Conservation (phyloP, 2,797 vertebrate species). For the Ateles fusciceps region DNA sequence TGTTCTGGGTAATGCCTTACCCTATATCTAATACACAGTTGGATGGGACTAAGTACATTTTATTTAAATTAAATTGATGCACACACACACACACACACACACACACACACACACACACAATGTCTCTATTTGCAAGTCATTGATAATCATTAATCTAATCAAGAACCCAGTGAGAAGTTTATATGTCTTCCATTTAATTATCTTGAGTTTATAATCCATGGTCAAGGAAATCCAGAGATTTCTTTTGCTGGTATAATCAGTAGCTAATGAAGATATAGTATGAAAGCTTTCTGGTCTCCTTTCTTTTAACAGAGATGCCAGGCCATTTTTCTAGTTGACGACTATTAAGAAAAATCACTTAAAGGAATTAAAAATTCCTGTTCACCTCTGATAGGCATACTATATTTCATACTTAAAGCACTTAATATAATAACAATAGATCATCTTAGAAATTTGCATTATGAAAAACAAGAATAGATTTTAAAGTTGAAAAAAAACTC, state of each 20-base stretch:
- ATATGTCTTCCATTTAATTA: slow-evolving; percentile 65
- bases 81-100: not conserved
- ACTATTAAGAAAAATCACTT: slow-evolving; percentile 48
- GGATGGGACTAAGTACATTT: slow-evolving; percentile 6
- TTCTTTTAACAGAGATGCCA: not conserved
- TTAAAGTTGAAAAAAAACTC: slow-evolving; percentile 34
- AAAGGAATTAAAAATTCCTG: slow-evolving; percentile 30
- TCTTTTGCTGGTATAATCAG: slow-evolving; percentile 54
- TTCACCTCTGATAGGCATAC: not conserved
- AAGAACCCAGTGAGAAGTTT: slow-evolving; percentile 23
- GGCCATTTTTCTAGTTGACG: slow-evolving; percentile 14
- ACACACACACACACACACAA: not conserved
- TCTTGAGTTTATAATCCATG: slow-evolving; percentile 44
- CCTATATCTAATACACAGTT: not conserved
- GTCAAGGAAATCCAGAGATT: slow-evolving; percentile 51
- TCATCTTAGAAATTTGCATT: not conserved
- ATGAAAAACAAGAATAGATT: slow-evolving; percentile 17
- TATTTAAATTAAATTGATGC: slow-evolving; percentile 53
- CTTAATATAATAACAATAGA: not conserved
- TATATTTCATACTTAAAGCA: not conserved
- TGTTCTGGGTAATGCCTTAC: not conserved
- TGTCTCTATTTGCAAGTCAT: slow-evolving; percentile 1
- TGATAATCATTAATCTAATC: slow-evolving; percentile 57
- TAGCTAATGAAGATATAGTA: slow-evolving; percentile 69
- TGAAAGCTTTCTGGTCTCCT: slow-evolving; percentile 35